These are phyloP conservation scores for Euwallacea similis DNA, from an alignment of 1,140 invertebrate species.

Conservation along the genomic window DNA sequence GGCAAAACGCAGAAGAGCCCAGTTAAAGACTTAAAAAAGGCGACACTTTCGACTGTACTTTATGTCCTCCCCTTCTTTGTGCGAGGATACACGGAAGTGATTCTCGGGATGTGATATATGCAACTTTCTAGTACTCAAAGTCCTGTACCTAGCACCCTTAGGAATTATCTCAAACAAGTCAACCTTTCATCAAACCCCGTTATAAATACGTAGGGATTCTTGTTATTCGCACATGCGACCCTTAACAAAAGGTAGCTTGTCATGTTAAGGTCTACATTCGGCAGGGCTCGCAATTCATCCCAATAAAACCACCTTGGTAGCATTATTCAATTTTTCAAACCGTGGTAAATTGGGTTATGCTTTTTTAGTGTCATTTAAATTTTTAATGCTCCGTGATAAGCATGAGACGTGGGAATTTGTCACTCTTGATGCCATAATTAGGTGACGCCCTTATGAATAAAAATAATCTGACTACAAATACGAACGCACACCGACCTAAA, in stretches of 20 bases:
- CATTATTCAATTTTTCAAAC: constrained; percentile 23
- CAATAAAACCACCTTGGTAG: constrained; percentile 19
- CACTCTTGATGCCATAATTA: constrained; percentile 14
- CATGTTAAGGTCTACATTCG: constrained; percentile 16
- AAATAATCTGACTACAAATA: not conserved
- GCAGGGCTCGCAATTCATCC: constrained; percentile 1
- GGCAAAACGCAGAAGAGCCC: not conserved
- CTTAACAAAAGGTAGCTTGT: constrained; percentile 7
- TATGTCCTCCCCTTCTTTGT: too few species aligned
- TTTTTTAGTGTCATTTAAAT: constrained; percentile 12
- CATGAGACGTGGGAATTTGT: constrained; percentile 30
- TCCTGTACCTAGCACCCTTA: not conserved
- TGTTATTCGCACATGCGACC: not conserved
- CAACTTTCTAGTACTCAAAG: too few species aligned
- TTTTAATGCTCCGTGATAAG: constrained; percentile 7
- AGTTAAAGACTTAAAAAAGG: too few species aligned
- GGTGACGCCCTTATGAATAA: not conserved
- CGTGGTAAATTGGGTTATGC: constrained; percentile 26
- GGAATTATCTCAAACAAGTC: not conserved
- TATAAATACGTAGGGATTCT: not conserved
- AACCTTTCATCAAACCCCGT: not conserved
- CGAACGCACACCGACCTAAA: too few species aligned
- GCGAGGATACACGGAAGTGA: too few species aligned
- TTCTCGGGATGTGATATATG: too few species aligned
- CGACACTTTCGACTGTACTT: too few species aligned